These are phyloP conservation scores for Apostichopus leukothele DNA, from an alignment of 53 echinoderm and acorn worm genomes.

Conservation along the genomic window DNA sequence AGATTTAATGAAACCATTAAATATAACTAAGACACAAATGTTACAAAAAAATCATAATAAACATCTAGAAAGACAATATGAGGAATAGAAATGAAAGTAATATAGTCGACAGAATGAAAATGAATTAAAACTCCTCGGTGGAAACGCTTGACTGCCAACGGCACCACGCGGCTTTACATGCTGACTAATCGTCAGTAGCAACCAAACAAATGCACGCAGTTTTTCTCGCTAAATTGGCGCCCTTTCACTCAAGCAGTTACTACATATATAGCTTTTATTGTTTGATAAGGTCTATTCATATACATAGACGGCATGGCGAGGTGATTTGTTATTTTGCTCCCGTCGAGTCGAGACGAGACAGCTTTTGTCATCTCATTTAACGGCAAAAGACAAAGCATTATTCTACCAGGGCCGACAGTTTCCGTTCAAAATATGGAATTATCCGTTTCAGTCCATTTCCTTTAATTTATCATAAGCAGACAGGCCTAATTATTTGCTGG, in stretches of 20 bases:
- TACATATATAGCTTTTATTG: background rate
- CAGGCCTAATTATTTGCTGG: constrained; percentile 47
- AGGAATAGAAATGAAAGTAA: constrained; percentile 13
- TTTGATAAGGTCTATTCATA: background rate
- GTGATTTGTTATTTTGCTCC: constrained; percentile 19
- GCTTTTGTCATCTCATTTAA: constrained; percentile 2
- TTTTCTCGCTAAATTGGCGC: constrained; percentile 38
- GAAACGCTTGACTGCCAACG: constrained; percentile 28
- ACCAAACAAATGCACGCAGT: constrained; percentile 17
- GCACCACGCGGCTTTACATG: constrained; percentile 22
- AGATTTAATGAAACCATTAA: background rate
- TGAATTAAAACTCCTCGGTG: constrained; percentile 4
- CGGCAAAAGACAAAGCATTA: background rate
- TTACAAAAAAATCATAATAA: background rate
- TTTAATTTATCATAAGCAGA: constrained; percentile 41
- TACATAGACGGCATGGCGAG: constrained; percentile 26
- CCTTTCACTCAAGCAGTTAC: constrained; percentile 27
- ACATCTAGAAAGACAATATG: background rate
- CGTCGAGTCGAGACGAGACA: background rate
- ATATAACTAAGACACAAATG: background rate
- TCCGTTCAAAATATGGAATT: background rate
- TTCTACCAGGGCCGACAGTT: constrained; percentile 23
- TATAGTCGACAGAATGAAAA: constrained; percentile 31
- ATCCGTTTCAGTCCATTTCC: constrained; percentile 34
- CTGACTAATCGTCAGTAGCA: constrained; percentile 13